Conservation (phyloP, 1,140 invertebrate genomes). For the Panagrolaimus sp. region DNA sequence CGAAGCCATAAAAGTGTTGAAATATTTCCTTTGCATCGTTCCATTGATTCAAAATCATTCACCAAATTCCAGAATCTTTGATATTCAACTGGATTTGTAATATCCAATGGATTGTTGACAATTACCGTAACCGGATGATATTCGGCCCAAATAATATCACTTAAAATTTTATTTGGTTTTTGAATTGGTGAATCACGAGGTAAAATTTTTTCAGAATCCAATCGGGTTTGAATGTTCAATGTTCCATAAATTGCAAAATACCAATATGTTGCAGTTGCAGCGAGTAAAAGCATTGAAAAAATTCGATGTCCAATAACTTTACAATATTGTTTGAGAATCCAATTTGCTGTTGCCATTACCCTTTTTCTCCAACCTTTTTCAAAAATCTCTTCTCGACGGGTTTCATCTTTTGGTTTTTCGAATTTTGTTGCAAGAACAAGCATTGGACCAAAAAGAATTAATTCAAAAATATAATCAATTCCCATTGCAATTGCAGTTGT, state of each 20-base stretch:
- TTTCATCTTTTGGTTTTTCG: conserved; percentile 23
- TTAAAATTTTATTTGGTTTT: conserved; percentile 43
- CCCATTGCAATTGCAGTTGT: conserved; percentile 42
- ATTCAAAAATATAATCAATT: conserved; percentile 39
- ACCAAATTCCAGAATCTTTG: conserved; percentile 44
- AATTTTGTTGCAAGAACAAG: conserved; percentile 33
- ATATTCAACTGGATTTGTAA: conserved; percentile 34
- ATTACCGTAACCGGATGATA: conserved; percentile 57
- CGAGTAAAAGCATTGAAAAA: conserved; percentile 28
- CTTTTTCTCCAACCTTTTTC: conserved; percentile 21
- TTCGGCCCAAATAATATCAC: conserved; percentile 52
- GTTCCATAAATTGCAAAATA: conserved; percentile 41
- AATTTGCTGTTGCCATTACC: conserved; percentile 11
- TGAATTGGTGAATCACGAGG: conserved; percentile 51
- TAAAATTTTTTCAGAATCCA: conserved; percentile 54
- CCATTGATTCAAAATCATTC: conserved; percentile 51
- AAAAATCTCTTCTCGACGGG: conserved; percentile 8
- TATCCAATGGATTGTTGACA: conserved; percentile 47
- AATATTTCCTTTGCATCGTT: conserved; percentile 42
- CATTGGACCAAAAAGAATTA: conserved; percentile 43
- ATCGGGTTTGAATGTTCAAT: conserved; percentile 44
- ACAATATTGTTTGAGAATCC: conserved; percentile 36
- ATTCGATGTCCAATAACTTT: conserved; percentile 32
- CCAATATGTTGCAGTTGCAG: conserved; percentile 36
- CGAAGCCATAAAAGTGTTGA: conserved; percentile 49